A percentile compares a stretch with the other conserved stretches of the same genome.
Evolutionary conservation across 2,797 vertebrate genomes (phyloP).

Genomic region (Diglossa cyanea): DNA sequence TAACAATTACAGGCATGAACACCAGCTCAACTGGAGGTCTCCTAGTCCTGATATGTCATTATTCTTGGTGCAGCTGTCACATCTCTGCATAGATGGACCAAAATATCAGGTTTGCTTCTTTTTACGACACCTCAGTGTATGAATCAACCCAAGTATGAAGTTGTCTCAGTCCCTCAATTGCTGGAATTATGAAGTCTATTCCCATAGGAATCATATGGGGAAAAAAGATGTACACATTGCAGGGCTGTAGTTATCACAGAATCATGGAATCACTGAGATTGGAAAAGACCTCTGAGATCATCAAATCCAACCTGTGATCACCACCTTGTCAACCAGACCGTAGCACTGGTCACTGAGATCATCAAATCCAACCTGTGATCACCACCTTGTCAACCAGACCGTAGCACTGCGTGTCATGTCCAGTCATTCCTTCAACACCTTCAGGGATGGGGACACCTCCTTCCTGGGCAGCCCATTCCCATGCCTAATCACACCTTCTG

Average conservation of each 20-base stretch:
- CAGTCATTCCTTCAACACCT: accelerated
- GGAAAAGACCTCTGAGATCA: not conserved
- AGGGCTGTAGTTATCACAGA: not conserved
- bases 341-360: not conserved
- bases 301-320: not conserved
- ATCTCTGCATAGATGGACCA: not conserved
- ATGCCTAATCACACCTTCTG: too few species aligned
- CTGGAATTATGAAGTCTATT: not conserved
- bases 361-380: not conserved
- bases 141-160: not conserved
- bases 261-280: not conserved
- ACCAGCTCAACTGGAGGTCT: slow-evolving; percentile 15
- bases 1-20: slow-evolving; percentile 38
- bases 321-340: not conserved
- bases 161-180: not conserved
- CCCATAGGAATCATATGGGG: not conserved
- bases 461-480: not conserved
- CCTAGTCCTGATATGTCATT: not conserved
- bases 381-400: not conserved
- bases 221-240: accelerated
- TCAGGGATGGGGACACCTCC: not conserved
- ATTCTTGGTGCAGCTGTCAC: not conserved
- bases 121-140: not conserved
- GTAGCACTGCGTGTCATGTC: accelerated
- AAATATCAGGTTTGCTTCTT: not conserved